Evolutionary conservation across 1,140 invertebrate species (phyloP), one percentile per base, ranked within the genome.

Genomic region (Atta cephalotes): DNA sequence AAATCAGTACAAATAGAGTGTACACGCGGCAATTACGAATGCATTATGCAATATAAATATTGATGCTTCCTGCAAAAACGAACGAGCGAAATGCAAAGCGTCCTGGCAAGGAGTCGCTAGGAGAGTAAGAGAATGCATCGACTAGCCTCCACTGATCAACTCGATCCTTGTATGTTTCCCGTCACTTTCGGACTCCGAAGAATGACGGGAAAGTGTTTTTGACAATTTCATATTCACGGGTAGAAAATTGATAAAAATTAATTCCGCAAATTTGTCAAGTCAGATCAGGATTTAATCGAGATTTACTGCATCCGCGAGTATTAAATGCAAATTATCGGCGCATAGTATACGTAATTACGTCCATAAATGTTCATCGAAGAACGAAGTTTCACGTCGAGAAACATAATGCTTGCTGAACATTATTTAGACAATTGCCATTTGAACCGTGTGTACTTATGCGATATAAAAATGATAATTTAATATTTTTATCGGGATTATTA

Each of bases 11-110:
- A 95, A 95, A 95, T 95, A 95, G 94, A 95, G 93, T 93, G 93
- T 94, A 94, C 93, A 94, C 92, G 92, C 92, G 93, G 93, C 92
- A 95, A 95, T 95, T 93, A 94, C 92, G 92, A 93, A 95, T 94
- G 94, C 93, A 95, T 95, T 95, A 95, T 95, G 94, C 94, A 93
- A 93, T 95, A 95, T 95, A 95, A 95, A 95, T 95, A 95, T 95
- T 95, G 94, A 95, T 95, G 95, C 92, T 95, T 95, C 91, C 92
- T 95, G 93, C 93, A 95, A 95, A 95, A 95, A 95, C 93, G 92
- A 92, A 88, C 91, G 90, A 87, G 87, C 91, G 91, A 93, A 94
- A 95, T 95, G 94, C 93, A 94, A 95, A 95, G 90, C 91, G 90
- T 90, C 91, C 88, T 82, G 82, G 90, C 82, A 89, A 91, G 90